A percentile compares a stretch with the other conserved stretches of the same genome.
Conservation (phyloP, 2,797 vertebrate genomes). For the Syngnathus acus region DNA sequence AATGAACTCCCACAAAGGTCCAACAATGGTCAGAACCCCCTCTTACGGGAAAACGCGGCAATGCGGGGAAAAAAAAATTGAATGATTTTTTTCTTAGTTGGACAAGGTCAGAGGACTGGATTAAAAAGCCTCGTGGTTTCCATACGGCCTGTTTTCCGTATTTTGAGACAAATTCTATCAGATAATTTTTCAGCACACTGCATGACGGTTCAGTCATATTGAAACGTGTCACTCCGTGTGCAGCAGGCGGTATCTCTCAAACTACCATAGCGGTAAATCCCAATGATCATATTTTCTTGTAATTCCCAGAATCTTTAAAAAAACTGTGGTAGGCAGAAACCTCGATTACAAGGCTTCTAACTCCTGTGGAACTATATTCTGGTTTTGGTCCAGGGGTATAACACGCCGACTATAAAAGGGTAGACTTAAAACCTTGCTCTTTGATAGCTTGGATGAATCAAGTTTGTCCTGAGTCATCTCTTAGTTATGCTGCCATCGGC, state of each 20-base stretch:
- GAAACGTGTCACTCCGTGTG: neutral
- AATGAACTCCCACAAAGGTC: no score
- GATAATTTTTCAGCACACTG: no score
- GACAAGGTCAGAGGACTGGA: no score
- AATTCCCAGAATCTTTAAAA: neutral
- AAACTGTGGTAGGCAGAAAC: neutral
- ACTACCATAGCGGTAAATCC: neutral
- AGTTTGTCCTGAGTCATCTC: neutral
- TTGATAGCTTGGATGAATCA: constrained; percentile 1
- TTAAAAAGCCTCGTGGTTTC: no score
- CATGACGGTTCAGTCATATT: neutral
- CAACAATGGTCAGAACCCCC: no score
- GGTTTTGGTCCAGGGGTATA: neutral
- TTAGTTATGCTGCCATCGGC: constrained; percentile 1
- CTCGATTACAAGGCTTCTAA: neutral
- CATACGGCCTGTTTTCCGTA: no score
- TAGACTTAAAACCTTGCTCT: neutral
- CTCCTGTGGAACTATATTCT: neutral
- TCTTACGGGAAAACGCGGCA: no score
- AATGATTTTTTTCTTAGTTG: no score
- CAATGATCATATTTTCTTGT: neutral
- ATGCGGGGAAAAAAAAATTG: no score
- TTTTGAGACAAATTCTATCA: no score
- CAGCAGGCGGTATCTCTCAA: neutral
- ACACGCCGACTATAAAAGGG: neutral